Percentiles rank a stretch among this genome's conserved stretches.
phyloP scores from a whole-genome alignment of 1,140 invertebrate species.

The Drosophila obscura region DNA sequence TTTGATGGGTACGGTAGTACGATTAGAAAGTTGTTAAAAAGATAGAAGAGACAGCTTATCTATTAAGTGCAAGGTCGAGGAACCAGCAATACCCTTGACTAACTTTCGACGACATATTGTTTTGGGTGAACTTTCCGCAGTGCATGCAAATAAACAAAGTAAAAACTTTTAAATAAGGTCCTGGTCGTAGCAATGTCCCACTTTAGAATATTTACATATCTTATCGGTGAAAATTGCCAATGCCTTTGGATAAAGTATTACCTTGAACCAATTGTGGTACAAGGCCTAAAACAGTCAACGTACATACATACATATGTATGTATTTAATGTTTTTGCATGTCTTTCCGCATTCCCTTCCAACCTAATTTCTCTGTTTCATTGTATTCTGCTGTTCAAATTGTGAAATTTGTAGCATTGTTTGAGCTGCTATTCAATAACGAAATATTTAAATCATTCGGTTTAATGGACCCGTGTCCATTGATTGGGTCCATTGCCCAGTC shows the following conservation, averaged over 20 bases:
- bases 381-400: too few species aligned
- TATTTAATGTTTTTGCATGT: neutral
- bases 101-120: too few species aligned
- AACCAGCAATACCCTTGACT: too few species aligned
- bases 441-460: conserved; percentile 45
- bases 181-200: conserved; percentile 1
- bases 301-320: too few species aligned
- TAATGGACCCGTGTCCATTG: conserved; percentile 20
- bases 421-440: conserved; percentile 12
- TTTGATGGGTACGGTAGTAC: too few species aligned
- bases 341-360: neutral
- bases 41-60: too few species aligned
- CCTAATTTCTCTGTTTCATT: too few species aligned
- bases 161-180: neutral
- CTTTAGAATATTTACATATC: conserved; percentile 12
- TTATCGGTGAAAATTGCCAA: conserved; percentile 15
- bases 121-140: neutral
- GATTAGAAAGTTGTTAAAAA: too few species aligned
- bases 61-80: too few species aligned
- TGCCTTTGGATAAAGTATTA: conserved; percentile 12
- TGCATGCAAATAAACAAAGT: neutral
- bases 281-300: neutral
- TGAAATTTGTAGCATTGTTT: conserved; percentile 5
- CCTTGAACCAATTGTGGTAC: conserved; percentile 15
- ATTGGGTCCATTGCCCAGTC: conserved; percentile 19